These are phyloP conservation scores for Coptotermes formosanus DNA, from an alignment of 1,140 invertebrate genomes.

Conservation along the genomic window DNA sequence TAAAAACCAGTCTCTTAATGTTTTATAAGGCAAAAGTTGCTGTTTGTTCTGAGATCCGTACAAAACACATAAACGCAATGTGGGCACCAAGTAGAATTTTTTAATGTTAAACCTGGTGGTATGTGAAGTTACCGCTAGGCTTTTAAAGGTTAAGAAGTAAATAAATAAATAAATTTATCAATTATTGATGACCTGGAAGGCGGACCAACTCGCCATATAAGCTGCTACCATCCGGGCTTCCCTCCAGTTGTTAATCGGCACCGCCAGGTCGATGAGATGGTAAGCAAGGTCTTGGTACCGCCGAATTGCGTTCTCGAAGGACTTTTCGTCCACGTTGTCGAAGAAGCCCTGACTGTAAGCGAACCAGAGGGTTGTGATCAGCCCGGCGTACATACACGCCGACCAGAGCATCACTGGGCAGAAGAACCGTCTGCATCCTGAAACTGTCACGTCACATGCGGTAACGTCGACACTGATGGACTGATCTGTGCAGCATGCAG, in stretches of 20 bases:
- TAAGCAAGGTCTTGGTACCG: neutral
- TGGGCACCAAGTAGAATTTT: too few species aligned
- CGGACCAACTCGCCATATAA: neutral
- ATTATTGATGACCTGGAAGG: neutral
- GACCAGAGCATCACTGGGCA: neutral
- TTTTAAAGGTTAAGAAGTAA: too few species aligned
- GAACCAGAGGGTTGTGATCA: neutral
- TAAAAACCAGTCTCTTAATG: too few species aligned
- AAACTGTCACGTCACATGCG: too few species aligned
- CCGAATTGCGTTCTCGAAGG: neutral
- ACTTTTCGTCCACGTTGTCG: neutral
- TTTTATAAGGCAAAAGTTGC: too few species aligned
- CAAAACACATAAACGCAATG: too few species aligned
- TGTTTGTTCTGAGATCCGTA: too few species aligned
- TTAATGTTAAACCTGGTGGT: too few species aligned
- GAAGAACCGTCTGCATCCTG: neutral
- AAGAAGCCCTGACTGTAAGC: neutral
- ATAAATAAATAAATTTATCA: neutral
- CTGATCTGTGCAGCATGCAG: too few species aligned
- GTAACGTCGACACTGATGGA: too few species aligned
- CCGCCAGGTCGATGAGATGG: neutral
- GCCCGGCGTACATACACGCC: neutral
- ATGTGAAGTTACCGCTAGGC: too few species aligned
- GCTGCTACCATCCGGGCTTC: neutral
- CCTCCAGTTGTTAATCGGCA: neutral